Evolutionary conservation across 2,797 vertebrate genomes (phyloP).

Genomic region (Glyptemys insculpta): DNA sequence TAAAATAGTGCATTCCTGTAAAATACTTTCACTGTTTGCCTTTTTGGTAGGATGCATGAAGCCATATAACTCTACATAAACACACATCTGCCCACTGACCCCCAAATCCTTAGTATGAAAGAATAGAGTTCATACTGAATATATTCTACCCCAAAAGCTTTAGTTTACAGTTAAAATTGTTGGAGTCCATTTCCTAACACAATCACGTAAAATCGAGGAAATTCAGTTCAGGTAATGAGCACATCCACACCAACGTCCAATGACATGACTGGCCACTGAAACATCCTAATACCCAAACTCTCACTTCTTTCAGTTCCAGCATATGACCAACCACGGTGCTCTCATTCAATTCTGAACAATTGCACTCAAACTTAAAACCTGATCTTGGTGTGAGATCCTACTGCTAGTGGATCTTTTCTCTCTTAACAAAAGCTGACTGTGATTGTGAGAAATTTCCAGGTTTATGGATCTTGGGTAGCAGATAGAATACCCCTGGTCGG

Average conservation of each 20-base stretch:
- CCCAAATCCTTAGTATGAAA: not conserved
- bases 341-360: not conserved
- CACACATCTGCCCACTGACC: not conserved
- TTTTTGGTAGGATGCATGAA: not conserved
- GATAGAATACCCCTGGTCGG: too few relatives aligned
- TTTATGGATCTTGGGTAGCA: too few relatives aligned
- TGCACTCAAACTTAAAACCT: not conserved
- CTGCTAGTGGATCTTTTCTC: not conserved
- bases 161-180: not conserved
- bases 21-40: not conserved
- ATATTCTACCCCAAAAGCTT: not conserved
- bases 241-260: too few relatives aligned
- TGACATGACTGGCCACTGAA: not conserved
- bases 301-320: not conserved
- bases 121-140: not conserved
- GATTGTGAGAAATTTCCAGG: not conserved
- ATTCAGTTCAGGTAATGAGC: not conserved
- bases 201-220: not conserved
- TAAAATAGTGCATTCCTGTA: not conserved
- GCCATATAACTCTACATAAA: not conserved
- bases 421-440: not conserved
- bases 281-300: not conserved
- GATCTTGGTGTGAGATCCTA: fast-evolving
- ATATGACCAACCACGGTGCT: fast-evolving
- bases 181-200: not conserved